phyloP scores from a whole-genome alignment of 1,140 invertebrate species.

The Aradophagus sp. region DNA sequence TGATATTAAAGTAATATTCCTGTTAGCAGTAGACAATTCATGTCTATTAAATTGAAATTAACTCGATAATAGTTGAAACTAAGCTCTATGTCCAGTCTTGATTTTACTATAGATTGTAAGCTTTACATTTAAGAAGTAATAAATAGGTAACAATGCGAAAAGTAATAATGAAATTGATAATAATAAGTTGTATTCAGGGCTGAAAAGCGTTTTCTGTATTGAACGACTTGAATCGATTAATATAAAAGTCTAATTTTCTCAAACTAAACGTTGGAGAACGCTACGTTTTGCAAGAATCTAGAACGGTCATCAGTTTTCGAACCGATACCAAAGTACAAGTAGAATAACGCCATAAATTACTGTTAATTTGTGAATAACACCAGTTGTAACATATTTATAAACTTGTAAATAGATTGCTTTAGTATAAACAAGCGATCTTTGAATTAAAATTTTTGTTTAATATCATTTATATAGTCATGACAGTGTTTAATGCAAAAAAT shows the following conservation, averaged over 20 bases:
- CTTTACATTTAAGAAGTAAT: constrained; percentile 33
- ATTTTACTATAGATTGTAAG: constrained; percentile 27
- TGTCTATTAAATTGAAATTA: neutral
- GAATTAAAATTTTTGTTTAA: constrained; percentile 30
- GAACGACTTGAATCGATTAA: constrained; percentile 28
- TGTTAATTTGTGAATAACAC: constrained; percentile 60
- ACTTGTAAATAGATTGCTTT: constrained; percentile 58
- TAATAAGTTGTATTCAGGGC: constrained; percentile 31
- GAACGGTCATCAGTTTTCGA: constrained; percentile 45
- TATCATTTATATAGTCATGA: constrained; percentile 22
- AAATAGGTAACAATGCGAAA: no score
- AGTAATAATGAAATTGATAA: no score
- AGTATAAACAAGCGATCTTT: constrained; percentile 43
- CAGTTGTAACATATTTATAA: constrained; percentile 61
- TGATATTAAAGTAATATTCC: no score
- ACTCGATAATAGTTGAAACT: no score
- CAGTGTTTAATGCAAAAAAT: constrained; percentile 45
- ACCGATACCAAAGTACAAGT: constrained; percentile 63
- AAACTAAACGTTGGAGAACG: constrained; percentile 33
- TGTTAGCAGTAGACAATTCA: neutral
- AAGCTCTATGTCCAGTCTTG: constrained; percentile 54
- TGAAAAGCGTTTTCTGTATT: constrained; percentile 45
- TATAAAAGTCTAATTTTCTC: constrained; percentile 24
- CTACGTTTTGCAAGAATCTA: constrained; percentile 43
- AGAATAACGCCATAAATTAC: constrained; percentile 62